These are phyloP conservation scores for Bombus haemorrhoidalis DNA, from an alignment of 1,140 invertebrate species.

Conservation along the genomic window DNA sequence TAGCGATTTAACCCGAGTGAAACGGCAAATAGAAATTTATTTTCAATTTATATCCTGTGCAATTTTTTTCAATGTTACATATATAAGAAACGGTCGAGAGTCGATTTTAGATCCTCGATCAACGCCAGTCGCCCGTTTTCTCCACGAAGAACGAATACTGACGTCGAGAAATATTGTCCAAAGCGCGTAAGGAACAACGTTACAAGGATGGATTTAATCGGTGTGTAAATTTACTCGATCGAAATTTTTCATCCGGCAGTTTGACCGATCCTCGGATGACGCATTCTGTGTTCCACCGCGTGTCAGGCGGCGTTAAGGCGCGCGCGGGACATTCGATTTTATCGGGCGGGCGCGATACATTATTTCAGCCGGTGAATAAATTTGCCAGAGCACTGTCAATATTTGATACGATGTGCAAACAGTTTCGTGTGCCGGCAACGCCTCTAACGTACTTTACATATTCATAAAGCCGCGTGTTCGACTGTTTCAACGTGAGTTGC, in stretches of 20 bases:
- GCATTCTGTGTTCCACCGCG: neutral
- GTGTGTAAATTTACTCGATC: constrained; percentile 28
- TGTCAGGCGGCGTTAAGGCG: constrained; percentile 15
- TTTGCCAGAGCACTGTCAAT: constrained; percentile 71
- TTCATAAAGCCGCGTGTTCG: constrained; percentile 69
- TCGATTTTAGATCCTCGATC: neutral
- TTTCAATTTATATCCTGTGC: neutral
- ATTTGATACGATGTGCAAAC: constrained; percentile 73
- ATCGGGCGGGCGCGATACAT: constrained; percentile 55
- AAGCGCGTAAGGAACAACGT: neutral
- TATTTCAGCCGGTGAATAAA: constrained; percentile 70
- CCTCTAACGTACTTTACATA: constrained; percentile 74
- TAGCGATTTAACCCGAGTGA: neutral
- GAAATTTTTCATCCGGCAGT: constrained; percentile 5
- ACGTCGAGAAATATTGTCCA: neutral
- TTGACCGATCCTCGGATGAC: neutral
- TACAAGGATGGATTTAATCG: constrained; percentile 35
- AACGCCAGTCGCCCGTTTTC: too few relatives aligned
- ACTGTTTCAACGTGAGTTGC: constrained; percentile 56
- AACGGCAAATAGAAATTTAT: neutral
- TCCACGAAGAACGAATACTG: neutral
- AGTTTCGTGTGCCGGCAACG: constrained; percentile 60
- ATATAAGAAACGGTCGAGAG: too few relatives aligned
- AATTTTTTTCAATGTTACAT: neutral
- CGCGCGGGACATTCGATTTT: constrained; percentile 45